Percentiles rank a stretch among this genome's conserved stretches.
These are phyloP conservation scores for Allobates femoralis DNA, from an alignment of 2,797 vertebrate genomes.

Conservation along the genomic window DNA sequence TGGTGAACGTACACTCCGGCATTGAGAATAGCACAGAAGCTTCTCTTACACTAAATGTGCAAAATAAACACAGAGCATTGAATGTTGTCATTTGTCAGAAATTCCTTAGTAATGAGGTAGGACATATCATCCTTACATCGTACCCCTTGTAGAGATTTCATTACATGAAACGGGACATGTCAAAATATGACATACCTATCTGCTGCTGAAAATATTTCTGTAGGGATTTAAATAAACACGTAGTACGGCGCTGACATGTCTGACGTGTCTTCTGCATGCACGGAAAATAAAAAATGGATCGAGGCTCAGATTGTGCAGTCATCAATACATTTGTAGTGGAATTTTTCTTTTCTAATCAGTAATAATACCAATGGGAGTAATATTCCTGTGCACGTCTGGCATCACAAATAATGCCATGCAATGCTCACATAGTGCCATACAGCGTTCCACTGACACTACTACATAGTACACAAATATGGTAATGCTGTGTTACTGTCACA, in stretches of 20 bases:
- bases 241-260: neutral
- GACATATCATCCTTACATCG: neutral
- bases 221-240: neutral
- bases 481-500: too few relatives aligned
- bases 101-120: conserved; percentile 32
- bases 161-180: conserved; percentile 18
- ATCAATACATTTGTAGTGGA: neutral
- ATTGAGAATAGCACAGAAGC: neutral
- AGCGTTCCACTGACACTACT: too few relatives aligned
- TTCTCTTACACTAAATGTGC: conserved; percentile 4
- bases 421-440: too few relatives aligned
- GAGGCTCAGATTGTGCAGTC: neutral
- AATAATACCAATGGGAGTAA: too few relatives aligned
- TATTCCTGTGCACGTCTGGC: too few relatives aligned
- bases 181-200: conserved; percentile 30
- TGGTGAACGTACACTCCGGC: neutral
- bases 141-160: neutral
- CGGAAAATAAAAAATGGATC: neutral
- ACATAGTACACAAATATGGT: too few relatives aligned
- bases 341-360: too few relatives aligned
- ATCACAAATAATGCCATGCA: too few relatives aligned
- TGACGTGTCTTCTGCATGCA: neutral
- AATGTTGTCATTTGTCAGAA: conserved; percentile 12
- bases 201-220: neutral
- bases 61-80: neutral